Evolutionary conservation across 2,113 vertebrate genomes (phyloP).

Genomic region (Cyprinodon brontotheroides): DNA sequence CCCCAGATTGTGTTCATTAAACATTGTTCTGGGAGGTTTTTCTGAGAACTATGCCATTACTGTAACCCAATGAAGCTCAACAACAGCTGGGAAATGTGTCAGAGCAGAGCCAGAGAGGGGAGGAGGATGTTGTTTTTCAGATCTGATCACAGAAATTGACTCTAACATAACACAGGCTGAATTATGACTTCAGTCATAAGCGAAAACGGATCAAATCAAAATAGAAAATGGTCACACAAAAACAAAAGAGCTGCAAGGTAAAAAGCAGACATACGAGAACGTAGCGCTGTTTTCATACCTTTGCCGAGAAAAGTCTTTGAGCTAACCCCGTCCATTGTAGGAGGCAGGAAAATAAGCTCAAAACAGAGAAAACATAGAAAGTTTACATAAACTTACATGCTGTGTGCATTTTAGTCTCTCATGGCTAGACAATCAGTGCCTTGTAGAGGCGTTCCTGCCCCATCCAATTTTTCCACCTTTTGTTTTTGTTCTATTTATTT

Average conservation of each 20-base stretch:
- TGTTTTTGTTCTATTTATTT: neutral
- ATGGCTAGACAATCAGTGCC: neutral
- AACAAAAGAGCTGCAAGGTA: neutral
- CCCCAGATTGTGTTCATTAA: neutral
- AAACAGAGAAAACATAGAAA: neutral
- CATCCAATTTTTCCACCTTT: neutral
- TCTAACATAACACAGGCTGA: neutral
- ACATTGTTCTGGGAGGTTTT: conserved; percentile 1
- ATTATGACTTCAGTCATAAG: neutral
- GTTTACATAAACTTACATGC: neutral
- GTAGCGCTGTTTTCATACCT: neutral
- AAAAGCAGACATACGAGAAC: neutral
- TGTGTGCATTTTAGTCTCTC: neutral
- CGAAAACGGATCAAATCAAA: neutral
- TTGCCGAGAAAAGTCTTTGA: neutral
- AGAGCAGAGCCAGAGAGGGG: neutral
- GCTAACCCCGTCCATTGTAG: neutral
- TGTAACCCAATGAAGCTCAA: conserved; percentile 20
- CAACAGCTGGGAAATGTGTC: conserved; percentile 34
- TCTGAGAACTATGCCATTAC: neutral
- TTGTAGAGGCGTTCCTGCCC: neutral
- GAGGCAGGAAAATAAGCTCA: neutral
- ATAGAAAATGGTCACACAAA: neutral
- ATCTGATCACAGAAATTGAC: neutral
- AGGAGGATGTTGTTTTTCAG: fast-evolving